A percentile compares a stretch with the other conserved stretches of the same genome.
These are phyloP conservation scores for Hypocryptadius cinnamomeus DNA, from an alignment of 2,113 vertebrate genomes.

Conservation along the genomic window DNA sequence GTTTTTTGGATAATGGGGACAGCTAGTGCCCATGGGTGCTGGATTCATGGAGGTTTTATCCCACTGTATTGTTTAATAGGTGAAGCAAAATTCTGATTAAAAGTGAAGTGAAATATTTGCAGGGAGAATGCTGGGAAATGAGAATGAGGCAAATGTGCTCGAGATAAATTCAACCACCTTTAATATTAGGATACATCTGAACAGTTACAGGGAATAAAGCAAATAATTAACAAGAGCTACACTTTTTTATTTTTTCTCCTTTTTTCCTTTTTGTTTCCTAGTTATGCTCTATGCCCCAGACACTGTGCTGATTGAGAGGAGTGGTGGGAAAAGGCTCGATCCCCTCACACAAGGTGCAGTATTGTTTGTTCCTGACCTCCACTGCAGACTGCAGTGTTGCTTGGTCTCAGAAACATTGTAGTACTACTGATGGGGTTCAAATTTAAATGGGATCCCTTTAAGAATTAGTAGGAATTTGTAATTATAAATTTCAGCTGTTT, in stretches of 20 bases:
- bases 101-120: neutral
- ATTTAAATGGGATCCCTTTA: neutral
- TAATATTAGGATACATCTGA: neutral
- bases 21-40: neutral
- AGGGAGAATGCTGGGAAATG: neutral
- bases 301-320: slow-evolving; percentile 79
- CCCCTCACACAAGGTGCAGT: slow-evolving; percentile 77
- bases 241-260: neutral
- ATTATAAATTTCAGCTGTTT: neutral
- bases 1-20: neutral
- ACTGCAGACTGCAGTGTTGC: neutral
- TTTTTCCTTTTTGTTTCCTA: neutral
- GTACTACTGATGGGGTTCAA: neutral
- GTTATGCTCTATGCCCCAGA: slow-evolving; percentile 84
- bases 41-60: neutral
- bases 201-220: neutral
- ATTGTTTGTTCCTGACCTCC: neutral
- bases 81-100: neutral
- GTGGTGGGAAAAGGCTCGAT: slow-evolving; percentile 79
- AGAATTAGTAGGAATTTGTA: neutral
- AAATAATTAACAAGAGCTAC: neutral
- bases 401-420: neutral
- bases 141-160: neutral
- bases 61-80: neutral
- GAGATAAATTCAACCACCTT: neutral